Evolutionary conservation across 2,113 vertebrate genomes (phyloP), one percentile per base, ranked within the genome.

Genomic region (Prionailurus viverrinus): DNA sequence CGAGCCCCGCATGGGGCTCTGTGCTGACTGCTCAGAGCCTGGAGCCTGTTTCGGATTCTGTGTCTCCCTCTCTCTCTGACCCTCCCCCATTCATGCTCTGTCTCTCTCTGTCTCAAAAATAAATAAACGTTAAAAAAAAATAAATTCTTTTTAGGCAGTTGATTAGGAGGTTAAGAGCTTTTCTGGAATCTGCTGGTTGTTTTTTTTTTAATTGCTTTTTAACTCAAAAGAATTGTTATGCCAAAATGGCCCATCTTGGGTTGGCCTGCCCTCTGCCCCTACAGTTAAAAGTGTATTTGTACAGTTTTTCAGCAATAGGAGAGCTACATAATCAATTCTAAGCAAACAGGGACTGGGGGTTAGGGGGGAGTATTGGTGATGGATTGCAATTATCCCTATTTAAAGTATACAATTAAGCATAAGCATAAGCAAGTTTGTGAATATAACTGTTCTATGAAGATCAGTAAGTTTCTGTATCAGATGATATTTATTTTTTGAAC

Each of bases 401-500:
- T 92, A 31, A 93, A 27, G 55, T 39, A 65, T 89, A 79, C 53
- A 65, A 29, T 79, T 85, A 76, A 25, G 48, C 13, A 45, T 84
- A 92, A 88, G 51, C 53, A 10, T 53, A 65, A 25, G 39, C 51
- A 61, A 83, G n/a, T 84, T 18, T 84, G 11, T 69, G n/a, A 95
- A 58, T 41, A 12, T 79, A 61, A 91, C 53, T 95, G 29, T 71
- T 93, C 80, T 61, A 33, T 16, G 19, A 85, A 79, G 36, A 66
- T 74, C 36, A 80, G 58, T 25, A 86, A 25, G 58, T 90, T 73
- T 86, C 27, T 73, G 33, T 74, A 81, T 95, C 25, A 89, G 36
- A 55, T 89, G 71, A 61, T 29, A 55, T 63, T 96, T 94, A 71
- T 84, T 88, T 45, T 58, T 33, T 92, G 25, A 71, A 66, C 69